Conservation (phyloP, 2,113 vertebrate species). For the Pterocles orientalis region DNA sequence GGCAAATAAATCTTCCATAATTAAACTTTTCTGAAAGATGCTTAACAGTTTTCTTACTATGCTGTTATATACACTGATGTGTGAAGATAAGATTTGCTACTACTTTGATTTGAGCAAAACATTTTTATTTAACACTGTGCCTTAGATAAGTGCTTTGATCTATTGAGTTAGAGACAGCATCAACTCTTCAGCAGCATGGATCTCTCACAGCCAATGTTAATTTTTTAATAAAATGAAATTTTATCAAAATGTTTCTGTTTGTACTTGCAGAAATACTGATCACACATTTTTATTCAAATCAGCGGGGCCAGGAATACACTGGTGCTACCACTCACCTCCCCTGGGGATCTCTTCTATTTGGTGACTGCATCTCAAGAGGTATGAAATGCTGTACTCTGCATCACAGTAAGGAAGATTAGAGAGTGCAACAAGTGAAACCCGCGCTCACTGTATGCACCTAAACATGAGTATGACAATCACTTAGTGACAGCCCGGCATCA, state of each 20-base stretch:
- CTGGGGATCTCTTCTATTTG: neutral
- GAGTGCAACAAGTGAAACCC: neutral
- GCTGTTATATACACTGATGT: neutral
- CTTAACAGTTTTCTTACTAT: neutral
- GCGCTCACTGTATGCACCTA: neutral
- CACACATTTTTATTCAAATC: neutral
- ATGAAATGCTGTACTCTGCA: neutral
- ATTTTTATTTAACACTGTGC: neutral
- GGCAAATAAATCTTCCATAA: neutral
- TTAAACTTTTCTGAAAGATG: neutral
- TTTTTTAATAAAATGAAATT: neutral
- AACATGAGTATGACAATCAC: accelerated
- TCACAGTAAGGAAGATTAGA: neutral
- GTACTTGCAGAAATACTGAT: neutral
- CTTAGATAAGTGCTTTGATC: neutral
- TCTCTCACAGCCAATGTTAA: neutral
- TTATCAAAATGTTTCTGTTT: neutral
- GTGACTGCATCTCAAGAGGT: neutral
- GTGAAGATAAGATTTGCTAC: neutral
- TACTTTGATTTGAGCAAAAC: neutral
- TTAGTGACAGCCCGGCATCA: neutral
- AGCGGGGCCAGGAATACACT: neutral
- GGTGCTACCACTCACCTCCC: neutral
- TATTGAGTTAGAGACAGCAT: neutral
- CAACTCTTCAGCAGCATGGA: neutral